Evolutionary conservation across 1,140 invertebrate species (phyloP).

Genomic region (Probaryconus sp.): DNA sequence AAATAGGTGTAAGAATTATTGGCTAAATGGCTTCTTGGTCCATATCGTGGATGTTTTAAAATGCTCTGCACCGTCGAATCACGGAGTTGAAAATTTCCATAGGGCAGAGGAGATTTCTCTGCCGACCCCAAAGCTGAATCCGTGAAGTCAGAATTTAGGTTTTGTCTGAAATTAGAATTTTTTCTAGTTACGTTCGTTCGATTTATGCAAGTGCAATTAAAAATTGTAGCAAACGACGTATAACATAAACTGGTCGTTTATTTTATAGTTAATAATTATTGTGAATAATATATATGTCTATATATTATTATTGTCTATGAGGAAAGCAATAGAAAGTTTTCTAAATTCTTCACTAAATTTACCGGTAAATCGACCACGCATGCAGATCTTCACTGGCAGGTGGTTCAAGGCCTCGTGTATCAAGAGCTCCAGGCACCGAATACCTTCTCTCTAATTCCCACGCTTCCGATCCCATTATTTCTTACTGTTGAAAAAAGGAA

Average conservation of each 20-base stretch:
- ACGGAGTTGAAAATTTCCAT: conserved; percentile 94
- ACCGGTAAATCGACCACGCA: conserved; percentile 97
- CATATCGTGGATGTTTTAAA: conserved; percentile 92
- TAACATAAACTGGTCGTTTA: no score
- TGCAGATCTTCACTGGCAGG: conserved; percentile 92
- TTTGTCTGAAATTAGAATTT: conserved; percentile 83
- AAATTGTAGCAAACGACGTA: no score
- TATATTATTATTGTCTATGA: no score
- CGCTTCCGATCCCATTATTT: conserved; percentile 78
- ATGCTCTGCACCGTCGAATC: conserved; percentile 96
- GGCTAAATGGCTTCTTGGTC: conserved; percentile 88
- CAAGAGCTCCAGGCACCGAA: conserved; percentile 87
- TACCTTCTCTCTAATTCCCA: conserved; percentile 87
- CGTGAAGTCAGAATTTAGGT: conserved; percentile 96
- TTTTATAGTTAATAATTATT: no score
- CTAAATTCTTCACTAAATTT: conserved; percentile 58
- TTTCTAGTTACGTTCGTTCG: not conserved
- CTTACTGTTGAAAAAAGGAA: conserved; percentile 25
- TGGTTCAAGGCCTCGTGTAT: conserved; percentile 80
- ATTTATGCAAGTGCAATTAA: no score
- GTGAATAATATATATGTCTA: no score
- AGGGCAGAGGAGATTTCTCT: conserved; percentile 92
- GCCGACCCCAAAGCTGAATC: conserved; percentile 94
- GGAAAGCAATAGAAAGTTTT: no score
- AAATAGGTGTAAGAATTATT: conserved; percentile 95